Base-by-base conservation (phyloP, 2,113 vertebrate species). In the Chauna torquata region DNA sequence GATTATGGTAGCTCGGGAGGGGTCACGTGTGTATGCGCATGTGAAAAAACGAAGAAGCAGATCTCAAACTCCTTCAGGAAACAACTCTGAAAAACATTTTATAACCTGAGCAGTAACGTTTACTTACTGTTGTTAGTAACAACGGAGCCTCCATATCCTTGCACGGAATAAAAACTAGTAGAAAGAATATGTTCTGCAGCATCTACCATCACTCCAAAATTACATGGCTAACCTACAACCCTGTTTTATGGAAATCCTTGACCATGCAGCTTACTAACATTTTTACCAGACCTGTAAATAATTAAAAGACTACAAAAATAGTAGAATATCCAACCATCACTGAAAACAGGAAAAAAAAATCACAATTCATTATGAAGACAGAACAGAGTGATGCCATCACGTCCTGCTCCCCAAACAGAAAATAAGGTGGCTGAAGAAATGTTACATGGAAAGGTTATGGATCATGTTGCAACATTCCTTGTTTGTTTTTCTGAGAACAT, bases 11-110 rank as follows among this genome's bases (percentile, higher is more conserved):
- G 47, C 49, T 40, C 19, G 32, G 10, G 62, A 65, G 40, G 18
- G 17, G 38, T 42, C 42, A 47, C 5, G 19, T n/a, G 15, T 8
- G 19, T 15, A 0, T 15, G 52, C 0, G 0, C 0, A 1, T 58
- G 30, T 40, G 15, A 76, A 83, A 89, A 24, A 27, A 79, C 42
- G 75, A 42, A 90, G 16, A 44, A 78, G 28, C 23, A 91, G 36
- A 94, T 59, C 28, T 90, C 65, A 79, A 82, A 3, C 25, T 59
- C 28, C 11, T 50, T 69, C 79, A 87, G 16, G 25, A 82, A 79
- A 55, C 28, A 90, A 71, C 71, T 24, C 47, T 27, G 23, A 93
- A 82, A 79, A 40, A 15, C 19, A 71, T 72, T 87, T 90, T 84
- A 71, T 66, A 75, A 86, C 61, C 38, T 42, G 11, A 82, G 32